Conservation (phyloP, 2,113 vertebrate genomes). For the Okapia johnstoni region DNA sequence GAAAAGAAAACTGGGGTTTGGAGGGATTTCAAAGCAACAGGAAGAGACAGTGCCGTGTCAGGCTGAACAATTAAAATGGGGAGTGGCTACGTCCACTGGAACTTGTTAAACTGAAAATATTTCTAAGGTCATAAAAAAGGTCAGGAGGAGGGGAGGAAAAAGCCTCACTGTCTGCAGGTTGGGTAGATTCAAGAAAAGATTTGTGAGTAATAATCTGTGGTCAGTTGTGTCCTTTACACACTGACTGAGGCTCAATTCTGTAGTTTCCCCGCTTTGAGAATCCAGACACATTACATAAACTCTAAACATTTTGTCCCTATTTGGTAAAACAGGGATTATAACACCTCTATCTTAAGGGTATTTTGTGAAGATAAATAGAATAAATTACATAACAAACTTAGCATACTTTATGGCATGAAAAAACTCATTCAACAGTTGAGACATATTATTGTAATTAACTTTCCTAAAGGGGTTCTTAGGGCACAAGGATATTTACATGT, state of each 20-base stretch:
- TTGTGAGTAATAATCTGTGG: not conserved
- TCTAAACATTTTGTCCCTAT: not conserved
- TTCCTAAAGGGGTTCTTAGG: not conserved
- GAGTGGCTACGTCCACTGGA: not conserved
- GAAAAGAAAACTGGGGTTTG: not conserved
- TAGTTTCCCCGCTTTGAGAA: not conserved
- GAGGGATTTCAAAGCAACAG: not conserved
- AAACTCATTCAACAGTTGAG: not conserved
- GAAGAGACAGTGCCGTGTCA: not conserved
- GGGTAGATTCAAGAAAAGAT: not conserved
- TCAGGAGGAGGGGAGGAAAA: not conserved
- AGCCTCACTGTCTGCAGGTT: not conserved
- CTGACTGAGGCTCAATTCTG: not conserved
- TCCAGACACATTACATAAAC: not conserved
- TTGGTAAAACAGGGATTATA: not conserved
- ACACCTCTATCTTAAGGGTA: not conserved
- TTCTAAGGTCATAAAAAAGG: not conserved
- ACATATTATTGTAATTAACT: not conserved
- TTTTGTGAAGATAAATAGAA: not conserved
- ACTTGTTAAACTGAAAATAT: not conserved
- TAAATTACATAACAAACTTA: not conserved
- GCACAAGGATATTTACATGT: not conserved
- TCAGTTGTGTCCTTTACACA: not conserved
- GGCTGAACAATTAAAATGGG: not conserved
- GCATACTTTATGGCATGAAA: not conserved